Conservation (phyloP, 92 coral and sea anemone species). For the Pocillopora grandis region DNA sequence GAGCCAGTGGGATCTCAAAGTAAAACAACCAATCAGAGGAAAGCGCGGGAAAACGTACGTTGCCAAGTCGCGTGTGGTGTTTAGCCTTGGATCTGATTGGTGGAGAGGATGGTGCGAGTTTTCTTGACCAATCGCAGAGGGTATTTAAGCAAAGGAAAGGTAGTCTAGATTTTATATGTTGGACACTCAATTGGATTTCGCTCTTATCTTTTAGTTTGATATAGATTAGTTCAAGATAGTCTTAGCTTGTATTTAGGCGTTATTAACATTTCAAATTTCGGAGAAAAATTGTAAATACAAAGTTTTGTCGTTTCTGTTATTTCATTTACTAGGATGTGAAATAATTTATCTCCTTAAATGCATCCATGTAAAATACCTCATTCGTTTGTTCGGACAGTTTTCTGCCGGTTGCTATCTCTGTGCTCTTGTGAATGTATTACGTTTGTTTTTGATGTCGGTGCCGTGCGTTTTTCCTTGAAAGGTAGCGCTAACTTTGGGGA, state of each 20-base stretch:
- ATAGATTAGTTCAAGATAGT: neutral
- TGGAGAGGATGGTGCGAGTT: too few relatives aligned
- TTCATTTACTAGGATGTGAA: neutral
- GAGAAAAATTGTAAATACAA: neutral
- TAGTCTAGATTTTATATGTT: too few relatives aligned
- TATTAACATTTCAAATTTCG: neutral
- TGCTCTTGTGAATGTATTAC: neutral
- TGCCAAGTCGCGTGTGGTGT: too few relatives aligned
- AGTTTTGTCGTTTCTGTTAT: neutral
- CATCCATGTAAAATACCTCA: neutral
- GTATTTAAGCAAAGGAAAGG: too few relatives aligned
- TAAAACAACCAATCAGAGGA: too few relatives aligned
- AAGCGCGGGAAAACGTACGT: too few relatives aligned
- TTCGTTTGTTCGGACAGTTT: neutral
- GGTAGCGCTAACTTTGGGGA: fast-evolving
- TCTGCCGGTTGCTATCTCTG: neutral
- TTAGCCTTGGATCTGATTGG: neutral
- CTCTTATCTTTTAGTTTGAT: neutral
- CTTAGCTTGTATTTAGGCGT: neutral
- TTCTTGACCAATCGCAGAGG: too few relatives aligned
- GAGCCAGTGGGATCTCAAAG: too few relatives aligned
- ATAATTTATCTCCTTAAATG: neutral
- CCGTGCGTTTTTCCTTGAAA: neutral
- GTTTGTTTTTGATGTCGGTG: neutral
- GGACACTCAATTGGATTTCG: too few relatives aligned